Evolutionary conservation across 2,888 invertebrate species (phyloP).

Genomic region (Mesopsocus fuscifrons): DNA sequence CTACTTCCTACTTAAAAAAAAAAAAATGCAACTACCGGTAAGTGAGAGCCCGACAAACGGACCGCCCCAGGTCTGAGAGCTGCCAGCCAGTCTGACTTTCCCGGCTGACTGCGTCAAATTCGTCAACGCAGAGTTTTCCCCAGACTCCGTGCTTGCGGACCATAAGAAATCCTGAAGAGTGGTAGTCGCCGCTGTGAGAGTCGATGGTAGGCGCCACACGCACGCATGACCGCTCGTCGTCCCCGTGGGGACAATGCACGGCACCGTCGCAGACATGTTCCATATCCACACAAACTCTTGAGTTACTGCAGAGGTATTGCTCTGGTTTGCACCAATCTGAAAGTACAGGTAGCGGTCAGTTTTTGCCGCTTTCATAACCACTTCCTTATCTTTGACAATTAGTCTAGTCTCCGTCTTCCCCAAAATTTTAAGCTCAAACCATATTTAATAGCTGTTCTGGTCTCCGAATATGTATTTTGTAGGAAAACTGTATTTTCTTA

Average conservation of each 20-base stretch:
- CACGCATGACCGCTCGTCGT: slow-evolving; percentile 58
- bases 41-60: slow-evolving; percentile 57
- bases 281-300: slow-evolving; percentile 44
- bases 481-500: too few species aligned
- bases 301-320: slow-evolving; percentile 56
- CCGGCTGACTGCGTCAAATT: slow-evolving; percentile 37
- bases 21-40: too few species aligned
- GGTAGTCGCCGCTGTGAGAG: neutral
- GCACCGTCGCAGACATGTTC: slow-evolving; percentile 47
- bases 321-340: slow-evolving; percentile 53
- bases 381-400: too few species aligned
- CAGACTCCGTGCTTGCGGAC: slow-evolving; percentile 54
- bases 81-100: slow-evolving; percentile 36
- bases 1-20: too few species aligned
- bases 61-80: slow-evolving; percentile 48
- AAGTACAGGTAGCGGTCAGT: slow-evolving; percentile 17
- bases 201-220: slow-evolving; percentile 33
- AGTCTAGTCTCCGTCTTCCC: too few species aligned
- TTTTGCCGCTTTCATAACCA: too few species aligned
- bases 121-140: slow-evolving; percentile 57
- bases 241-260: slow-evolving; percentile 50
- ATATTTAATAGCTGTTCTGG: too few species aligned
- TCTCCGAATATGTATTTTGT: too few species aligned
- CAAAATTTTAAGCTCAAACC: too few species aligned
- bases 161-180: slow-evolving; percentile 40